Base-by-base conservation (phyloP, 1,140 invertebrate genomes). In the Neodiprion fabricii region DNA sequence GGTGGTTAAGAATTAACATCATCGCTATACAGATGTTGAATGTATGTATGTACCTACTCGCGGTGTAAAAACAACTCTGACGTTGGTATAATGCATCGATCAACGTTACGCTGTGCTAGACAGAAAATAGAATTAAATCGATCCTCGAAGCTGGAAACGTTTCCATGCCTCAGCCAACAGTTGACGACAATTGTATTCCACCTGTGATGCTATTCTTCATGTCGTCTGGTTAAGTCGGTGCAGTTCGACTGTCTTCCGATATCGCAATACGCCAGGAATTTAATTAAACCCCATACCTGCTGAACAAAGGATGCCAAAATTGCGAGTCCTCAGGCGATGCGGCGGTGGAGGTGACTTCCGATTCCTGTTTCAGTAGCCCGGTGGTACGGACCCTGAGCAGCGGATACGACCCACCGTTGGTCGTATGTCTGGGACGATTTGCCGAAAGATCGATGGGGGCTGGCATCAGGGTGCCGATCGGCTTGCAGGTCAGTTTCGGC, bases 221-320 rank as follows among this genome's bases (percentile, higher is more conserved):
- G 0, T 40, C 28, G 2, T 40, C 0, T 40, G 4, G 28, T 40
- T 40, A 40, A 40, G 28, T 1, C 28, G 5, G 1, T 5, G 28
- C 28, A 5, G 5, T 40, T 40, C 1, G 28, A 5, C 1, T 73
- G 28, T 48, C n/a, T 72, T 21, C 61, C 72, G 67, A 48, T 65
- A 28, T 67, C n/a, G 17, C 14, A 48, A 21, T 9, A 17, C 11
- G 14, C 48, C 9, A 48, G 28, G 47, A 9, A 40, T 66, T 66
- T 28, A 11, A 48, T 48, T n/a, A 49, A 67, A 76, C 68, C 61
- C 84, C 84, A 91, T 85, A 93, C 92, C 91, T 93, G 85, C 92
- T 91, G 81, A 93, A 93, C 0, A 93, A 86, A 7, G 92, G 92
- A 89, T 93, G 92, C 92, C 92, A 93, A 21, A 93, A 84, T 61